Evolutionary conservation across 92 coral and sea anemone genomes (phyloP).

Genomic region (Parazoanthus darwini): DNA sequence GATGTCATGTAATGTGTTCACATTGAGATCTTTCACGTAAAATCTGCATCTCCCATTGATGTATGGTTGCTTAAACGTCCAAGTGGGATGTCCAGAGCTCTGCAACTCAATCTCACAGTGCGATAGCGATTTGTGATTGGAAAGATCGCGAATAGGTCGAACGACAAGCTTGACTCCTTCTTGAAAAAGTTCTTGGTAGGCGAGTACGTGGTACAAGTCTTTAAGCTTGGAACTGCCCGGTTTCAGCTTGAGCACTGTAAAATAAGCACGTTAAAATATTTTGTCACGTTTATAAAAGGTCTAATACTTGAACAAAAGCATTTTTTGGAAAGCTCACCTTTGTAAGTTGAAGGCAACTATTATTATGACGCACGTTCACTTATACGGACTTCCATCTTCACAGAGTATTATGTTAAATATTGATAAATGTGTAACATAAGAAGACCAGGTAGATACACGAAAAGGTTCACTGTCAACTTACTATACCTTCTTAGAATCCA

Average conservation of each 20-base stretch:
- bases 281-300: too few relatives aligned
- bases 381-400: too few relatives aligned
- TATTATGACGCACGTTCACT: too few relatives aligned
- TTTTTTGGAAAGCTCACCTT: too few relatives aligned
- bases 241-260: neutral
- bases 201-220: neutral
- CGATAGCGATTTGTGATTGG: neutral
- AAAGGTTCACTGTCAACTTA: too few relatives aligned
- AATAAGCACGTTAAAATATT: neutral
- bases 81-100: neutral
- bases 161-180: neutral
- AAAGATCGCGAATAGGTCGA: neutral
- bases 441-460: too few relatives aligned
- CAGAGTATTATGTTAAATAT: too few relatives aligned
- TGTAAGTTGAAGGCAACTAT: too few relatives aligned
- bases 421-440: too few relatives aligned
- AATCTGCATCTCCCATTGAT: neutral
- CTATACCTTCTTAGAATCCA: too few relatives aligned
- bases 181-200: neutral
- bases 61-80: neutral
- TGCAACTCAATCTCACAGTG: constrained; percentile 23
- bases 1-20: neutral
- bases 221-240: neutral
- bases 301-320: too few relatives aligned
- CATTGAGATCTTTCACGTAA: neutral